A percentile compares a stretch with the other conserved stretches of the same genome.
These are phyloP conservation scores for Ormia ochracea DNA, from an alignment of 2,888 invertebrate species.

Conservation along the genomic window DNA sequence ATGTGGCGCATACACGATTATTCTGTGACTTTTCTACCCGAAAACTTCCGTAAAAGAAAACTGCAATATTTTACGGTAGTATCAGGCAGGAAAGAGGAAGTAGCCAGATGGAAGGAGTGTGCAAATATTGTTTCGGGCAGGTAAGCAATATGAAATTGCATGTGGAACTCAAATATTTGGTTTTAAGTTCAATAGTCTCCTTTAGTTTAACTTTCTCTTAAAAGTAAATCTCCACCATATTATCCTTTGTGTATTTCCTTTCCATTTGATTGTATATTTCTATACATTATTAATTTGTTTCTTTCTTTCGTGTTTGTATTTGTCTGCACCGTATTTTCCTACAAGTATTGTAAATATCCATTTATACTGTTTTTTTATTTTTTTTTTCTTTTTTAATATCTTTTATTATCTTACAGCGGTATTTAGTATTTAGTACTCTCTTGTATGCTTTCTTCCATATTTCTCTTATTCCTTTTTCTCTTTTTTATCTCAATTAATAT, in stretches of 20 bases:
- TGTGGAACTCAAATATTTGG: no score
- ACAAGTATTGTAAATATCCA: conserved; percentile 57
- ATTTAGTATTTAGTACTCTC: not conserved
- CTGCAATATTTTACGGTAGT: conserved; percentile 87
- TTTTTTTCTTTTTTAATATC: conserved; percentile 77
- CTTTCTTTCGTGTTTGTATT: no score
- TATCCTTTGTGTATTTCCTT: not conserved
- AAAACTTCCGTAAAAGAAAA: conserved; percentile 86
- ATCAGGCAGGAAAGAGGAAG: conserved; percentile 89
- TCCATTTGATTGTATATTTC: no score
- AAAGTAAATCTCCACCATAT: no score
- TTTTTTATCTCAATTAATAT: not conserved
- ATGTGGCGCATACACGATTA: conserved; percentile 93
- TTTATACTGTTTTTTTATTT: conserved; percentile 88
- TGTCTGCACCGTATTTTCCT: no score
- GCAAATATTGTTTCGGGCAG: conserved; percentile 87
- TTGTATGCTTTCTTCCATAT: not conserved
- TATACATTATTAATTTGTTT: no score
- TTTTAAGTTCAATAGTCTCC: no score
- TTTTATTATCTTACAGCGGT: not conserved
- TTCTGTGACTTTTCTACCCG: conserved; percentile 87
- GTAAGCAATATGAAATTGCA: conserved; percentile 76
- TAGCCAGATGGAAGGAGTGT: conserved; percentile 94
- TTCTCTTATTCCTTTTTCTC: not conserved
- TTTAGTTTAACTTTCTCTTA: no score